Base-by-base conservation (phyloP, 2,797 vertebrate genomes). In the Phrynocephalus vlangalii region DNA sequence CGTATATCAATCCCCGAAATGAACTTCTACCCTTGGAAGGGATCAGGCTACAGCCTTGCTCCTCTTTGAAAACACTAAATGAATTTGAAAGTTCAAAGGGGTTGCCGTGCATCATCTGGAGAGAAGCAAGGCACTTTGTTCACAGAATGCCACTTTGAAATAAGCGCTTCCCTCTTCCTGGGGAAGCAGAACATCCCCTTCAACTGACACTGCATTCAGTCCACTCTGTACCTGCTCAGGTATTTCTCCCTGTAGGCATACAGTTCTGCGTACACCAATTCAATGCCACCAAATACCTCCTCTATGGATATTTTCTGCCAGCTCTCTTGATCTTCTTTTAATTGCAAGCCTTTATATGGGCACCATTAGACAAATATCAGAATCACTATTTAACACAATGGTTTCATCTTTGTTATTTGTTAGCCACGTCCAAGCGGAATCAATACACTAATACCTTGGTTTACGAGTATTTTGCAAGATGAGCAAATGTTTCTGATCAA, bases 1-100 rank as follows among this genome's bases (percentile, higher is more conserved):
- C 76, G 89, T 82, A 94, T 92, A 95, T 94, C 95, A 96, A 96
- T 95, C 95, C 92, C 88, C 71, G 73, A 70, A 86, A 91, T 84
- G 90, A 95, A 94, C 91, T 75, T 83, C 82, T 83, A 90, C 83
- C 92, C 79, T 89, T 87, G 38, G 79, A 94, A 95, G 89, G 85
- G 87, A 90, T 81, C 91, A 91, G 85, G 90, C 92, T 0, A 44
- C 38, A 33, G 73, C 1, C 91, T 92, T 63, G 85, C 87, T 95
- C 85, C 84, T 91, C 94, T 84, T 84, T 73, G 63, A 93, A 96
- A 95, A 91, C 75, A 86, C 33, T 92, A 94, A 92, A 90, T 84
- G 91, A 92, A 93, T 94, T 93, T 93, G 86, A 77, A 90, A 94
- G 94, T 86, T 44, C 89, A 92, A 56, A 85, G 85, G 87, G 86